Conservation (phyloP, 2,113 vertebrate genomes). For the Neogale vison region DNA sequence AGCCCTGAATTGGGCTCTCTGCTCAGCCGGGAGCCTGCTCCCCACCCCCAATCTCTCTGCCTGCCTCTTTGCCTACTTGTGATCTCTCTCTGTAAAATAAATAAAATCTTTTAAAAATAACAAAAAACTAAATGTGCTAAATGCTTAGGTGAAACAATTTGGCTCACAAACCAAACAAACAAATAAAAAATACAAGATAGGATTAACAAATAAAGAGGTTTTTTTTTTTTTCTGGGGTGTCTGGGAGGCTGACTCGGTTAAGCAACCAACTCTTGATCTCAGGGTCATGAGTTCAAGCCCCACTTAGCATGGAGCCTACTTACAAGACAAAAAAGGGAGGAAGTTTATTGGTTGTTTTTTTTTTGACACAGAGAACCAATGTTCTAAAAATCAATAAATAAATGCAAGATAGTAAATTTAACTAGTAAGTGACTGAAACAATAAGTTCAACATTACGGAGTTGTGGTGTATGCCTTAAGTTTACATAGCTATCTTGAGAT, state of each 20-base stretch:
- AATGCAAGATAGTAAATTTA: background rate
- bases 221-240: background rate
- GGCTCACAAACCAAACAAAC: background rate
- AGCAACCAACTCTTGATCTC: background rate
- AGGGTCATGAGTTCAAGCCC: background rate
- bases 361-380: background rate
- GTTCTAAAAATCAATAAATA: background rate
- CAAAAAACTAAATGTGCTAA: background rate
- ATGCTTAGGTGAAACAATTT: background rate
- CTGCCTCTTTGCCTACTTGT: no score
- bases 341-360: background rate
- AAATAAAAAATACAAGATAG: background rate
- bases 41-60: no score
- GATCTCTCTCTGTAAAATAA: no score
- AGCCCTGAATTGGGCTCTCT: no score
- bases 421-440: background rate
- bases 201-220: background rate
- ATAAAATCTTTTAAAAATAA: no score
- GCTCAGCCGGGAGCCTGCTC: no score
- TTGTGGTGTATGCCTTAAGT: background rate
- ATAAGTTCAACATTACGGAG: background rate
- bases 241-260: background rate
- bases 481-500: background rate
- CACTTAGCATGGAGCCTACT: background rate
- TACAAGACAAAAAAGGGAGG: background rate